Evolutionary conservation across 2,888 invertebrate species (phyloP).

Genomic region (Nomada goodeniana): DNA sequence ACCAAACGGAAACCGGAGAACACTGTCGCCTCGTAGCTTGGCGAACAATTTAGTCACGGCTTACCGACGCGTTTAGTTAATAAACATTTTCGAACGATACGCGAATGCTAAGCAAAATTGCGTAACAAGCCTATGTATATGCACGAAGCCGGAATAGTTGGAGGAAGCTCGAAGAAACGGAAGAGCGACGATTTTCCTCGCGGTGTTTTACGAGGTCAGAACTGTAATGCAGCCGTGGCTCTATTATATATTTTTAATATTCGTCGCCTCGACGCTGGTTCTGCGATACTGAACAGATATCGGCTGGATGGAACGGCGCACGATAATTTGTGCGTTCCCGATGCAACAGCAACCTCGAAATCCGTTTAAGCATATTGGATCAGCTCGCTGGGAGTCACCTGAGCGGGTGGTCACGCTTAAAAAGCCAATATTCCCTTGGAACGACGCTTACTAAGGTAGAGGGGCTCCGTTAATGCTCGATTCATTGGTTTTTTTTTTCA

Average conservation of each 20-base stretch:
- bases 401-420: slow-evolving; percentile 56
- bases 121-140: background rate
- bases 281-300: slow-evolving; percentile 21
- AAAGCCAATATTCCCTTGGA: slow-evolving; percentile 65
- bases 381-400: slow-evolving; percentile 44
- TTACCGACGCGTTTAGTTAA: background rate
- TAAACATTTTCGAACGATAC: background rate
- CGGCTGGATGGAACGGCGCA: background rate
- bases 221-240: too few species aligned
- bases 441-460: slow-evolving; percentile 21
- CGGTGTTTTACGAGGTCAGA: background rate
- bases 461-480: slow-evolving; percentile 28
- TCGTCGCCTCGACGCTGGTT: background rate
- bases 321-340: slow-evolving; percentile 43
- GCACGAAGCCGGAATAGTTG: background rate
- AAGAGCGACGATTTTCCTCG: background rate
- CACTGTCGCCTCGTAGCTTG: too few species aligned
- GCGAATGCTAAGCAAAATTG: background rate
- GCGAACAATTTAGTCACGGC: too few species aligned
- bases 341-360: slow-evolving; percentile 63
- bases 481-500: slow-evolving; percentile 9
- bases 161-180: background rate
- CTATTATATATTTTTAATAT: slow-evolving; percentile 10
- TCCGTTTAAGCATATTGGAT: slow-evolving; percentile 78
- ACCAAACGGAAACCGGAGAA: too few species aligned